Percentiles rank a stretch among this genome's conserved stretches.
These are phyloP conservation scores for Silurus meridionalis DNA, from an alignment of 2,113 vertebrate genomes.

Conservation along the genomic window DNA sequence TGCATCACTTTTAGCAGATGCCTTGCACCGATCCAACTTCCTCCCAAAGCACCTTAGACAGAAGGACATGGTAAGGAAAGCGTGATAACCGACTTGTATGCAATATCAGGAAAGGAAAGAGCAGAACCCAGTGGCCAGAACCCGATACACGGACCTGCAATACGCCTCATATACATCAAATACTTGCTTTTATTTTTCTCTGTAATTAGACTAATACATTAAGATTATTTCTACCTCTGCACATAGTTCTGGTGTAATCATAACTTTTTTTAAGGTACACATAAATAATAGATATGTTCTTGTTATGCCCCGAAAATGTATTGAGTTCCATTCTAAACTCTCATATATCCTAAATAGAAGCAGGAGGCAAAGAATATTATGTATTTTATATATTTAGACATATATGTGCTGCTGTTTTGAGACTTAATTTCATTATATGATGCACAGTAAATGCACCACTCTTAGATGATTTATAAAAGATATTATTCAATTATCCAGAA, in stretches of 20 bases:
- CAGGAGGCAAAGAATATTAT: neutral
- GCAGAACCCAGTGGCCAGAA: neutral
- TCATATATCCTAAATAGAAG: neutral
- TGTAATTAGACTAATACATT: neutral
- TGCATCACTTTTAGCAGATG: conserved; percentile 37
- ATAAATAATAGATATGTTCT: neutral
- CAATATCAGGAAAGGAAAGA: neutral
- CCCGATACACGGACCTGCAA: neutral
- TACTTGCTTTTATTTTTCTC: neutral
- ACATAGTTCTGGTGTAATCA: neutral
- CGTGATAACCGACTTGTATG: neutral
- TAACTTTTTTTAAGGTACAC: neutral
- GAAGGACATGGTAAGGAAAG: neutral
- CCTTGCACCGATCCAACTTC: conserved; percentile 14
- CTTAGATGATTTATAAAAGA: neutral
- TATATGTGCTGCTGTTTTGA: neutral
- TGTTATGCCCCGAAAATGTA: neutral
- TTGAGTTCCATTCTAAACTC: neutral
- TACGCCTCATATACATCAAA: neutral
- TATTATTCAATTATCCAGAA: too few species aligned
- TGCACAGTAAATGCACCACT: neutral
- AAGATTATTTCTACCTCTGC: neutral
- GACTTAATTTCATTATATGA: neutral
- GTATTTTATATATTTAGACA: neutral
- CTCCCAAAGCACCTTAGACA: neutral